Conservation (phyloP, 2,888 invertebrate genomes). For the Pristionchus fissidentatus region DNA sequence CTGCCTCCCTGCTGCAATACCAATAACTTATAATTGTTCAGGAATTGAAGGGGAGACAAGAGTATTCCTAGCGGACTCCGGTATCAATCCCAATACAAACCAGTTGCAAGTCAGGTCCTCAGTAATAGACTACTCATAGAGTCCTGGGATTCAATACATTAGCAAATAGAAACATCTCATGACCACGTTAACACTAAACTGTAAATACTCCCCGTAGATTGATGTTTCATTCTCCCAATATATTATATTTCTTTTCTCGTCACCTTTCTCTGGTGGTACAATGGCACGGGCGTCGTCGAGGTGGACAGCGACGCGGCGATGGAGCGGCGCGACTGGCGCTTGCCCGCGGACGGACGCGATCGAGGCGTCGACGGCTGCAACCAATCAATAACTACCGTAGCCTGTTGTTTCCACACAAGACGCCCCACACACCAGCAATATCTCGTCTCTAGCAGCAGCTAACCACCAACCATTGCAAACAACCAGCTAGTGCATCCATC, state of each 20-base stretch:
- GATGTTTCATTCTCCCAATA: too few species aligned
- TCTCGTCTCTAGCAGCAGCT: neutral
- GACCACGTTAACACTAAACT: too few species aligned
- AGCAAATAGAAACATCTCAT: too few species aligned
- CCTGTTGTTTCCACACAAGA: neutral
- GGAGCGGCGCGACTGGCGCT: conserved; percentile 19
- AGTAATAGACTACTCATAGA: neutral
- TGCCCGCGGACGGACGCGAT: conserved; percentile 3
- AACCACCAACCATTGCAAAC: neutral
- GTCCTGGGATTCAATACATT: neutral
- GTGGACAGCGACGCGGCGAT: conserved; percentile 8
- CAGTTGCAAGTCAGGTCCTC: neutral
- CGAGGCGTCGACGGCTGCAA: conserved; percentile 39
- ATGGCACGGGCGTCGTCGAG: neutral
- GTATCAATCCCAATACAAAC: too few species aligned
- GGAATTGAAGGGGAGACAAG: neutral
- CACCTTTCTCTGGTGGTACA: conserved; percentile 23
- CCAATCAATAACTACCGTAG: neutral
- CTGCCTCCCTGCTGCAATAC: conserved; percentile 35
- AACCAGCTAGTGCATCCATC: neutral
- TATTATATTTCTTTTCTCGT: neutral
- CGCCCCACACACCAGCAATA: neutral
- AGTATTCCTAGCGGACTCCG: too few species aligned
- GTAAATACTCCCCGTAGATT: too few species aligned
- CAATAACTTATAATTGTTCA: too few species aligned